These are phyloP conservation scores for Chrysomela aeneicollis DNA, from an alignment of 2,888 invertebrate species.

Conservation along the genomic window DNA sequence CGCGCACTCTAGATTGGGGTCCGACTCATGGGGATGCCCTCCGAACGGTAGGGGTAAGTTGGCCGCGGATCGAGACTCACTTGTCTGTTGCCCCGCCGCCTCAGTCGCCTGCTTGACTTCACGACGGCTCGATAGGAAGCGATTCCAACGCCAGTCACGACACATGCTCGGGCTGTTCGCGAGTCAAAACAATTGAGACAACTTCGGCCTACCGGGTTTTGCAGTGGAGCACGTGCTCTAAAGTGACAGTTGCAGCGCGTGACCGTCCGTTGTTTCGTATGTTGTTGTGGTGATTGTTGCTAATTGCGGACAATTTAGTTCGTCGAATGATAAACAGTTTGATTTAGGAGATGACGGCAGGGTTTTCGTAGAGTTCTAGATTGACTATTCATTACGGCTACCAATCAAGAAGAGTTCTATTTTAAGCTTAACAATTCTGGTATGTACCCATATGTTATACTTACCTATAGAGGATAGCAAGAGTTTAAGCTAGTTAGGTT, in stretches of 20 bases:
- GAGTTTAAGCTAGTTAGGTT: no score
- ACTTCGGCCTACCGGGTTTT: constrained; percentile 6
- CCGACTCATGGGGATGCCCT: constrained; percentile 56
- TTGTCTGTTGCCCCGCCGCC: constrained; percentile 46
- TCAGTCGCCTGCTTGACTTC: constrained; percentile 51
- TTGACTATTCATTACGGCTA: constrained; percentile 43
- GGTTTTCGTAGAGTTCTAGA: constrained; percentile 33
- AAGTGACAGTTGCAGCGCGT: constrained; percentile 23
- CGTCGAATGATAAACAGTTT: constrained; percentile 45
- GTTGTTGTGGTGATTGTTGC: constrained; percentile 31
- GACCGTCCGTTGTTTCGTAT: constrained; percentile 4
- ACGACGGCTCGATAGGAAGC: constrained; percentile 39
- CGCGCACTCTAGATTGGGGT: constrained; percentile 54
- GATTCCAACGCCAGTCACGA: constrained; percentile 31
- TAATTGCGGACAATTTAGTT: constrained; percentile 40
- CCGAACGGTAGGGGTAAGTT: constrained; percentile 58
- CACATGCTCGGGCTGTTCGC: constrained; percentile 36
- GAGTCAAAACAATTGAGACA: constrained; percentile 22
- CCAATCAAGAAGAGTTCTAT: constrained; percentile 41
- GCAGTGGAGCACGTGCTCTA: constrained; percentile 24
- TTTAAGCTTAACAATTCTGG: constrained; percentile 47
- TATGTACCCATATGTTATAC: constrained; percentile 39
- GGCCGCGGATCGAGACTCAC: constrained; percentile 49
- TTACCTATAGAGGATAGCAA: no score
- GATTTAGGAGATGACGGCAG: constrained; percentile 27